Base-by-base conservation (phyloP, 2,113 vertebrate genomes). In the Chlamydotis undulata region DNA sequence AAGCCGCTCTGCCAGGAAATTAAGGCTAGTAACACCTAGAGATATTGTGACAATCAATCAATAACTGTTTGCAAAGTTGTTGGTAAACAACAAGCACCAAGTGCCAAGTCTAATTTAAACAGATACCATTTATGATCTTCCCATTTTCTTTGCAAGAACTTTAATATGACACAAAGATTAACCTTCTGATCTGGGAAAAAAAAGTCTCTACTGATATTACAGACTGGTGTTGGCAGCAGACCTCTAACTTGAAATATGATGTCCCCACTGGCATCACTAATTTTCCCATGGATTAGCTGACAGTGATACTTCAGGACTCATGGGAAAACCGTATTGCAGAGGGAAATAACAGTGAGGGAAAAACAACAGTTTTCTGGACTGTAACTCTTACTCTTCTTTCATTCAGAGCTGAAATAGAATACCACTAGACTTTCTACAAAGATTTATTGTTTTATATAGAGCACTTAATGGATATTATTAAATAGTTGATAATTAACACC, bases 221-320 rank as follows among this genome's bases (percentile, higher is more conserved):
- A 83, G 61, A 87, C 73, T 67, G 31, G n/a, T 49, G 11, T 50
- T 94, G 94, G 86, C 77, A 94, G n/a, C 35, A 75, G 68, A 80
- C 41, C 26, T 81, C 77, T 77, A n/a, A 83, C 37, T 86, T 86
- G 81, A 94, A 95, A 96, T 92, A 95, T 0, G 4, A 82, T 69
- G 61, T 92, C 60, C 57, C 69, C 70, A 57, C 39, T 81, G 88
- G 76, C 61, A 92, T 84, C 84, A 91, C 65, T 89, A 65, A 82
- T 85, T 95, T 96, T 92, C 92, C 74, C 83, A 92, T 60, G 86
- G 86, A 91, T 95, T 92, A 93, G 53, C 65, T 67, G 89, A 93
- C 73, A 90, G 69, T 4, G 45, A 89, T 78, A 83, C 63, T 70
- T 70, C 41, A 89, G 68, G 59, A 78, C 73, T 68, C 83, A 52